phyloP scores from a whole-genome alignment of 92 coral and sea anemone species.

The Porites evermanni region DNA sequence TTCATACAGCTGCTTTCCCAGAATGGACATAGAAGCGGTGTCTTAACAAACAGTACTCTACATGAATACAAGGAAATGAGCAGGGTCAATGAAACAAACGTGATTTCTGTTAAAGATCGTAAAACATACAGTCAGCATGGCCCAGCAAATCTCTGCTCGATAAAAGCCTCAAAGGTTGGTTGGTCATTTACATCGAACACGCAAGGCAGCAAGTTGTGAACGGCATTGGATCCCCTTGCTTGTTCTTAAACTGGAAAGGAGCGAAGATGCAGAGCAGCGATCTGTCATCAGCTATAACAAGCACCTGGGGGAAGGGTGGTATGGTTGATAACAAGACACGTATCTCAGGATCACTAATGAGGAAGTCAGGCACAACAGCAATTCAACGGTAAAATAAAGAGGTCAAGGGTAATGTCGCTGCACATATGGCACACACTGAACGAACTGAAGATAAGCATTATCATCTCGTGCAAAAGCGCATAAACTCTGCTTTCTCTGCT shows the following conservation, averaged over 20 bases:
- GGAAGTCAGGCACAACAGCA: slow-evolving; percentile 25
- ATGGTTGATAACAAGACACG: slow-evolving; percentile 14
- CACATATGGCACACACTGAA: slow-evolving; percentile 27
- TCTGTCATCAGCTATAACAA: slow-evolving; percentile 13
- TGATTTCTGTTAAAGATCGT: not conserved
- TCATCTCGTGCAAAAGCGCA: not conserved
- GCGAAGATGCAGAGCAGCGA: slow-evolving; percentile 10
- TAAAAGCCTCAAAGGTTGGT: slow-evolving; percentile 18
- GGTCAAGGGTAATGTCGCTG: slow-evolving; percentile 19
- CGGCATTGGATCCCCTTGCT: not conserved
- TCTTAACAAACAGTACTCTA: slow-evolving; percentile 22
- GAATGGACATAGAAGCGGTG: slow-evolving; percentile 32
- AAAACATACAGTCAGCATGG: slow-evolving; percentile 3
- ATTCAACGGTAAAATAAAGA: slow-evolving; percentile 9
- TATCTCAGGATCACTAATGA: slow-evolving; percentile 6
- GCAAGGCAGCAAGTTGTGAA: slow-evolving; percentile 1
- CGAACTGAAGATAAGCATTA: slow-evolving; percentile 25
- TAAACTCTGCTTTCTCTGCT: slow-evolving; percentile 15
- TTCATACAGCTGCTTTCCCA: slow-evolving; percentile 9
- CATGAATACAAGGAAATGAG: slow-evolving; percentile 20
- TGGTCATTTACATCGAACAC: not conserved
- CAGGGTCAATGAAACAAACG: not conserved
- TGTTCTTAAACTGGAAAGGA: slow-evolving; percentile 20
- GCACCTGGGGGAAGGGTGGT: slow-evolving; percentile 25
- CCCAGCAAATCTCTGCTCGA: slow-evolving; percentile 17